These are phyloP conservation scores for human (Homo sapiens) DNA, from an alignment of 2,113 vertebrate species.

Conservation along the genomic window DNA sequence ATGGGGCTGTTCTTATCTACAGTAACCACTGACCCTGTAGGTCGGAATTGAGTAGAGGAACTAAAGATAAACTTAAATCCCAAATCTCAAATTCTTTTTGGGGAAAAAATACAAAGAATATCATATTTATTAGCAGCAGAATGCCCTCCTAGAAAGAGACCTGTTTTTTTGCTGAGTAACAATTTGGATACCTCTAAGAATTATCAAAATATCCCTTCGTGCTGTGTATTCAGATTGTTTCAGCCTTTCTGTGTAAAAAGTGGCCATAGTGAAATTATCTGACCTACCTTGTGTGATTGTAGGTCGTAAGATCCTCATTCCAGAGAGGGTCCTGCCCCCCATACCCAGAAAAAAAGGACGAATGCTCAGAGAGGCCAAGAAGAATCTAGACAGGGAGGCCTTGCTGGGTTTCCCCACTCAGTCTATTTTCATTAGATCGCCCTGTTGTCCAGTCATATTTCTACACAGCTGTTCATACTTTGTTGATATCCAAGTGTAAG, in stretches of 20 bases:
- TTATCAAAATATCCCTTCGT: neutral
- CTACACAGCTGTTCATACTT: neutral
- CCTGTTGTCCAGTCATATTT: neutral
- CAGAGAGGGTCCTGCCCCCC: neutral
- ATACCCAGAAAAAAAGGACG: neutral
- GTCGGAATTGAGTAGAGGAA: neutral
- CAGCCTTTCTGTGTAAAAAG: neutral
- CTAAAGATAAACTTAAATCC: neutral
- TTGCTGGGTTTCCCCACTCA: neutral
- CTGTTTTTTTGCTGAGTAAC: neutral
- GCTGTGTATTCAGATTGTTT: neutral
- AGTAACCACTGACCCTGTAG: neutral
- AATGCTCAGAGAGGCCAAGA: neutral
- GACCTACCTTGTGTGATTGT: neutral
- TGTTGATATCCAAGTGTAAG: neutral
- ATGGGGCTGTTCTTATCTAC: neutral
- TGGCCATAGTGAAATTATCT: neutral
- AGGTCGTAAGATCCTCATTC: neutral
- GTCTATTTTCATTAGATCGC: neutral
- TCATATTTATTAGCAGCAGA: neutral
- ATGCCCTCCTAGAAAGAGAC: neutral
- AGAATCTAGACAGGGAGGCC: neutral
- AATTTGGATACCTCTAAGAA: neutral
- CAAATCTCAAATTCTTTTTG: neutral
- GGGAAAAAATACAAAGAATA: neutral